Base-by-base conservation (phyloP, 2,888 invertebrate species). In the Dinocampus coccinellae region DNA sequence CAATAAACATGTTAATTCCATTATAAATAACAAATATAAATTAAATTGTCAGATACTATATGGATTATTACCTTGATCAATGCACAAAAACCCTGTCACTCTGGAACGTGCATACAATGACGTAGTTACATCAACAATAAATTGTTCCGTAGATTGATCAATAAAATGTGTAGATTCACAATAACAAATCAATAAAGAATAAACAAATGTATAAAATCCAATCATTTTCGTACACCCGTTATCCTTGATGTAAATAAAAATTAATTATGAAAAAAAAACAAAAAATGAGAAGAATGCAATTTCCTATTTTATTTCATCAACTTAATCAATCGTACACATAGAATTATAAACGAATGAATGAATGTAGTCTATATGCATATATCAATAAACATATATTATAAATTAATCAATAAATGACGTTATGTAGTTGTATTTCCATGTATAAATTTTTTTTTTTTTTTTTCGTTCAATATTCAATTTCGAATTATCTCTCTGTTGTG, bases 21-120 rank as follows among this genome's bases (percentile, higher is more conserved):
- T 26, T 34, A 29, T 62, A 34, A n/a, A n/a, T n/a, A n/a, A n/a
- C n/a, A n/a, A 63, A 52, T 26, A 29, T 72, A 65, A 33, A 61
- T 26, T 66, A 63, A 70, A 60, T 55, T 47, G 36, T 53, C 55
- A 16, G 2, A n/a, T 47, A 16, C 47, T 16, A 2, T 47, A 13
- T 22, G 11, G 7, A 47, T 39, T 29, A 60, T n/a, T 60, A 79
- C 83, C 80, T 73, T 75, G 63, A 7, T 63, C 60, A 33, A 71
- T 29, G 61, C 83, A 84, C 42, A 81, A 68, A 64, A 81, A 76
- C 33, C 74, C 75, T 22, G 79, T 79, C 11, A 82, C n/a, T 6
- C 76, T 78, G 1, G 78, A 71, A 2, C 81, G 75, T 20, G 76
- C 70, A 20, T 78, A 79, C 0, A 83, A 66, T 20, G 68, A 36